Conservation (phyloP, 2,797 vertebrate genomes). For the Australoheros facetus region DNA sequence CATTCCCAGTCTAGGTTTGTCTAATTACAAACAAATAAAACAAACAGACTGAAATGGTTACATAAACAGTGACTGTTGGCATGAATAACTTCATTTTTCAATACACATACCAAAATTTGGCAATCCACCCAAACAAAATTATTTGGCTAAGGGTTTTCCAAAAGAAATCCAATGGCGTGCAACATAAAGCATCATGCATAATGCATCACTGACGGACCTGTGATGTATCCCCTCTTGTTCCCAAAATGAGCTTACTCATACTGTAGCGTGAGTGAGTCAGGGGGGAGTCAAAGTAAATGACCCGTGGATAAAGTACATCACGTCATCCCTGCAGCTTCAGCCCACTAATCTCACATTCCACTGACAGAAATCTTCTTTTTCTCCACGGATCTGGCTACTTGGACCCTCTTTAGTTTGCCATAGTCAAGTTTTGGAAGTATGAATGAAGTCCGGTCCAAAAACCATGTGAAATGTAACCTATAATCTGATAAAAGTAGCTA, state of each 20-base stretch:
- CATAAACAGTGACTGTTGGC: not conserved
- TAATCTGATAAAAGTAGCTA: slow-evolving; percentile 26
- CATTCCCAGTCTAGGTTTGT: slow-evolving; percentile 13
- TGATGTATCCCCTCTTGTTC: slow-evolving; percentile 47
- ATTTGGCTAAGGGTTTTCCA: slow-evolving; percentile 31
- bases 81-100: slow-evolving; percentile 27
- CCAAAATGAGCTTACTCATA: slow-evolving; percentile 63
- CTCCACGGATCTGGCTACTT: slow-evolving; percentile 12
- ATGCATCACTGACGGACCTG: slow-evolving; percentile 44
- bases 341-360: slow-evolving; percentile 51
- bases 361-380: not conserved
- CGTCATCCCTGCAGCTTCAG: slow-evolving; percentile 53
- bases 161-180: slow-evolving; percentile 51
- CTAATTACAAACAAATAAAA: slow-evolving; percentile 31
- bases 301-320: slow-evolving; percentile 64
- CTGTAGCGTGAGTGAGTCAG: slow-evolving; percentile 54
- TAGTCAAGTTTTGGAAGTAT: not conserved
- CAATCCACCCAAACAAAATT: slow-evolving; percentile 14
- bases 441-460: not conserved
- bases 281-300: slow-evolving; percentile 63
- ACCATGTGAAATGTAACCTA: slow-evolving; percentile 6
- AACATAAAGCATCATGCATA: slow-evolving; percentile 53
- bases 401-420: not conserved
- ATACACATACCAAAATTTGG: slow-evolving; percentile 27
- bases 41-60: slow-evolving; percentile 1